Evolutionary conservation across 2,888 invertebrate genomes (phyloP), one percentile per base, ranked within the genome.

Genomic region (Hanleya hanleyi): DNA sequence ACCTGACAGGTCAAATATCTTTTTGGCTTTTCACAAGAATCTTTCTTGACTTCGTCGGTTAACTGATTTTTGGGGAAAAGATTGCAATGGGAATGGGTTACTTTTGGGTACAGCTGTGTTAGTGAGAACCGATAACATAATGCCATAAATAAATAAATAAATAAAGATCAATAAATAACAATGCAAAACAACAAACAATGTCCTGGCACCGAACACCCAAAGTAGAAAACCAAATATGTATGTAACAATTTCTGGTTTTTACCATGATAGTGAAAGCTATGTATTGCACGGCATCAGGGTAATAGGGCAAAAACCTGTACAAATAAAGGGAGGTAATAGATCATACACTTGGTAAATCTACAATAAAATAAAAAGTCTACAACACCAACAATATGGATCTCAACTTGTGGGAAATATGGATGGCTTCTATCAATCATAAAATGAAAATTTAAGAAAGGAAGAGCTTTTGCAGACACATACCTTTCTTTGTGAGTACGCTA

Each of bases 401-500:
- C 18, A 41, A 41, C 41, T 12, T 41, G 18, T 12, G 18, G 18
- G 41, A 18, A 41, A n/a, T n/a, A n/a, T n/a, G n/a, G n/a, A n/a
- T n/a, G n/a, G n/a, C n/a, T n/a, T n/a, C n/a, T n/a, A n/a, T n/a
- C n/a, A n/a, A 12, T 41, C 9, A 41, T 41, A 41, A 41, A 18
- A 41, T 41, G 41, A 12, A 41, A 51, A 15, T 18, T 15, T 18
- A 18, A 51, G 9, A 9, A 51, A 22, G 26, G 7, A 22, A 51
- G n/a, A n/a, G n/a, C n/a, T 15, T 22, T 15, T 18, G 57, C 3
- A 50, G 37, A 35, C 3, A n/a, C 57, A 61, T 77, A 87, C 87
- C 86, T 84, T 86, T 85, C 33, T 73, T 70, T 66, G 81, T 79
- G 64, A 89, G 69, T 78, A 87, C 79, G 29, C 79, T 70, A 15